phyloP scores from a whole-genome alignment of 2,113 vertebrate genomes.

The Podilymbus podiceps region DNA sequence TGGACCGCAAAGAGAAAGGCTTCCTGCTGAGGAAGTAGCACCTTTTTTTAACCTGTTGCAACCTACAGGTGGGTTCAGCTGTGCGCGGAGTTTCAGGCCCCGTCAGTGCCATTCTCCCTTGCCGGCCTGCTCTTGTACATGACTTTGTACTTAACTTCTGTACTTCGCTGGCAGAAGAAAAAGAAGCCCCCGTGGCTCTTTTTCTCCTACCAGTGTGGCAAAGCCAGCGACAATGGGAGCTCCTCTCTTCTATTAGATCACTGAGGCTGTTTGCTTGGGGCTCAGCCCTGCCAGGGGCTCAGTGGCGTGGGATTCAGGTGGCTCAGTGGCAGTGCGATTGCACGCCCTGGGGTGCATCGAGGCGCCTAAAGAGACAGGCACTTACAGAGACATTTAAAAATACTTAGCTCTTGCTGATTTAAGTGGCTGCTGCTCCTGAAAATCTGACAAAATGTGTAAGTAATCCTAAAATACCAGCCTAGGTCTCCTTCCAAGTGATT shows the following conservation, averaged over 20 bases:
- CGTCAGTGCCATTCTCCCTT: not conserved
- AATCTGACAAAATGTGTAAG: not conserved
- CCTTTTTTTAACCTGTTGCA: not conserved
- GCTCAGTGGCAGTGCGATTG: not conserved
- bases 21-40: not conserved
- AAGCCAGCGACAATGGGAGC: not conserved
- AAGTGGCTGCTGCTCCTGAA: not conserved
- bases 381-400: not conserved
- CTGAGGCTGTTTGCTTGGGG: not conserved
- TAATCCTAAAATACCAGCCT: not conserved
- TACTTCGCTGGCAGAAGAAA: not conserved
- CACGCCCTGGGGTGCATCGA: not conserved
- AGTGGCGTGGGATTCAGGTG: no score
- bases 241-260: not conserved
- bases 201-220: not conserved
- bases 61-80: not conserved
- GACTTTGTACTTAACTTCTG: no score
- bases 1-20: not conserved
- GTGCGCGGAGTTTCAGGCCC: not conserved
- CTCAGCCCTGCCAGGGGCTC: not conserved
- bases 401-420: not conserved
- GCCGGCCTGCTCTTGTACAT: not conserved
- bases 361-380: not conserved
- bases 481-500: not conserved
- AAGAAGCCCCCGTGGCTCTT: not conserved